These are phyloP conservation scores for Lacanobia wlatinum DNA, from an alignment of 2,888 invertebrate species.

Conservation along the genomic window DNA sequence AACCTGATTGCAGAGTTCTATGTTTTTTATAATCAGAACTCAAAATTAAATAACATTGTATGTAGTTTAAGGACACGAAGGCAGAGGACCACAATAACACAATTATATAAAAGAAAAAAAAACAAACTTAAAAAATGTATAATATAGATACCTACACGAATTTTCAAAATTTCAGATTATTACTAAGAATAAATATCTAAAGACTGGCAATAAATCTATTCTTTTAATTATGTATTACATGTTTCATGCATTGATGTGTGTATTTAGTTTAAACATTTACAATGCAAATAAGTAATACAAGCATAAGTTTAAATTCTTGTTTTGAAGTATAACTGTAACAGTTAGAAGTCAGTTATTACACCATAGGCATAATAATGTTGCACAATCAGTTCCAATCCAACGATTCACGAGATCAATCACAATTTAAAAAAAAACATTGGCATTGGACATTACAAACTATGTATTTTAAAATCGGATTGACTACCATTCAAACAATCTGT, in stretches of 20 bases:
- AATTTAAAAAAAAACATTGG: conserved; percentile 63
- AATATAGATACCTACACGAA: conserved; percentile 32
- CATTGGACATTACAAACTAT: conserved; percentile 54
- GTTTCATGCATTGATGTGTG: conserved; percentile 18
- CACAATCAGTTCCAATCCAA: conserved; percentile 60
- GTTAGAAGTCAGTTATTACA: conserved; percentile 43
- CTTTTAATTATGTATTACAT: conserved; percentile 57
- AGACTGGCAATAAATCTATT: conserved; percentile 50
- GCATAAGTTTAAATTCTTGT: conserved; percentile 40
- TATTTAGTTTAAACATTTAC: conserved; percentile 23
- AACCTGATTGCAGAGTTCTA: conserved; percentile 45
- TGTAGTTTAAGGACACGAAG: conserved; percentile 30
- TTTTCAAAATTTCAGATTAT: conserved; percentile 57
- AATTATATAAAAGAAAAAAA: conserved; percentile 45
- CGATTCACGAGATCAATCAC: conserved; percentile 66
- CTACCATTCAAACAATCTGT: conserved; percentile 47
- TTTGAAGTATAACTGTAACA: conserved; percentile 45
- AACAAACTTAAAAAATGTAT: conserved; percentile 48
- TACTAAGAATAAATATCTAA: conserved; percentile 67
- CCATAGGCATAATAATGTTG: conserved; percentile 39
- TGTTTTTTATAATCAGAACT: conserved; percentile 18
- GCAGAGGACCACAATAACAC: conserved; percentile 53
- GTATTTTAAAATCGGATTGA: conserved; percentile 52
- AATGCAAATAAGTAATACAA: conserved; percentile 49
- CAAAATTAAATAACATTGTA: conserved; percentile 12